These are phyloP conservation scores for Enteromius anoplus DNA, from an alignment of 2,797 vertebrate species.

Conservation along the genomic window DNA sequence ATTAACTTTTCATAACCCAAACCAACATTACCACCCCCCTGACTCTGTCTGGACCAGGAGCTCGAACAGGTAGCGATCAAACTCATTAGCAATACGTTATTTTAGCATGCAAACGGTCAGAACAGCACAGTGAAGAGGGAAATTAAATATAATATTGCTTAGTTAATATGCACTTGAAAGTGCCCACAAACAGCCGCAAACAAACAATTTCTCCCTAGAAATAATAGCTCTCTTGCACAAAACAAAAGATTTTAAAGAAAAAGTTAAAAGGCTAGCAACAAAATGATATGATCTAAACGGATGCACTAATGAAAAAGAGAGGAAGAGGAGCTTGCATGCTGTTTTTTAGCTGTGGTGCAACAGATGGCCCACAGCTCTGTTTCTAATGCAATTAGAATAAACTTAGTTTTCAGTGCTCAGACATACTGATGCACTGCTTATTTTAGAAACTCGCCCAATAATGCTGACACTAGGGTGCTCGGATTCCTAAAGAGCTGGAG, in stretches of 20 bases:
- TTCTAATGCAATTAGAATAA: conserved; percentile 51
- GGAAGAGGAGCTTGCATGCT: conserved; percentile 8
- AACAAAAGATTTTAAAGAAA: background rate
- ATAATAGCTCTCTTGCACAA: background rate
- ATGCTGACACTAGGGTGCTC: conserved; percentile 36
- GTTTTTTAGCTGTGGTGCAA: conserved; percentile 29
- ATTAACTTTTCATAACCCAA: conserved; percentile 68
- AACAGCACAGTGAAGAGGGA: background rate
- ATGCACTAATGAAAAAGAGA: background rate
- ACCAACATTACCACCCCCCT: conserved; percentile 49
- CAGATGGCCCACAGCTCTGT: conserved; percentile 54
- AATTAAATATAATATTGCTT: background rate
- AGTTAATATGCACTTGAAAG: background rate
- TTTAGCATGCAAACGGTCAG: background rate
- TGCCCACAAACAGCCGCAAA: background rate
- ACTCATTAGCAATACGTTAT: background rate
- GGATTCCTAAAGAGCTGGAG: conserved; percentile 41
- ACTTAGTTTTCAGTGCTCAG: conserved; percentile 66
- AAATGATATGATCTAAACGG: background rate
- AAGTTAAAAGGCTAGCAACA: background rate
- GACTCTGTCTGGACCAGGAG: conserved; percentile 33
- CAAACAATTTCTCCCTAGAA: background rate
- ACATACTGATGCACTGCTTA: conserved; percentile 61
- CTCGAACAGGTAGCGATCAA: conserved; percentile 14
- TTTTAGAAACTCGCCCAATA: conserved; percentile 35